These are phyloP conservation scores for Drosophila micromelanica DNA, from an alignment of 1,140 invertebrate genomes.

Conservation along the genomic window DNA sequence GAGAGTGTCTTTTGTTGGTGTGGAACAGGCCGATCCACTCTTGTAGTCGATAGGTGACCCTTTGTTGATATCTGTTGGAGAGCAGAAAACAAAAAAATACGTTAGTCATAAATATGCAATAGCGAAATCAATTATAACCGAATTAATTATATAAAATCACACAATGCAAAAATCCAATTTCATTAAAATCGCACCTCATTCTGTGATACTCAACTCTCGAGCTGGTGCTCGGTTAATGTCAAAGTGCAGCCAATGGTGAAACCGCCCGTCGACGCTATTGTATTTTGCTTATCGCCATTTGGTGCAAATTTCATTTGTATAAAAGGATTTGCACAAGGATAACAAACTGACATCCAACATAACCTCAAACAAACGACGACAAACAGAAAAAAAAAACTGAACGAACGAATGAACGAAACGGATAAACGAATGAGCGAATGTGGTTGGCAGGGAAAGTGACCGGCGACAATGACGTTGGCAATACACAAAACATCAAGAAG, in stretches of 20 bases:
- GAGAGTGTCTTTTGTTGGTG: constrained; percentile 84
- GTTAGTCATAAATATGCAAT: constrained; percentile 33
- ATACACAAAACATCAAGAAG: constrained; percentile 56
- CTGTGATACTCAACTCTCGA: constrained; percentile 1
- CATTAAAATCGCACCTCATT: constrained; percentile 61
- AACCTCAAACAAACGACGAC: constrained; percentile 78
- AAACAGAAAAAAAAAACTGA: constrained; percentile 31
- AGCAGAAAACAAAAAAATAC: background rate
- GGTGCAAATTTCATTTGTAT: constrained; percentile 83
- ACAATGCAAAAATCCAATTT: constrained; percentile 5
- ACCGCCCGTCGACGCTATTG: constrained; percentile 55
- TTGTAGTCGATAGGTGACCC: constrained; percentile 95
- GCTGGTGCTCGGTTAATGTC: background rate
- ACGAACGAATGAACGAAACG: constrained; percentile 32
- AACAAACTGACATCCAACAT: constrained; percentile 82
- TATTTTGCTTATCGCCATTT: constrained; percentile 82
- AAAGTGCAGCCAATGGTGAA: constrained; percentile 11
- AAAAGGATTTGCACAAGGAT: constrained; percentile 83
- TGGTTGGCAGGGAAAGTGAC: constrained; percentile 74
- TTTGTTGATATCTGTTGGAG: constrained; percentile 91
- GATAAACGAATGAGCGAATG: constrained; percentile 47
- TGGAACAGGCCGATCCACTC: constrained; percentile 84
- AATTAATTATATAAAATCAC: constrained; percentile 7
- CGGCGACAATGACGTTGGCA: constrained; percentile 75
- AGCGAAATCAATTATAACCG: constrained; percentile 32